Base-by-base conservation (phyloP, 2,888 invertebrate species). In the Minunthozetes semirufus region DNA sequence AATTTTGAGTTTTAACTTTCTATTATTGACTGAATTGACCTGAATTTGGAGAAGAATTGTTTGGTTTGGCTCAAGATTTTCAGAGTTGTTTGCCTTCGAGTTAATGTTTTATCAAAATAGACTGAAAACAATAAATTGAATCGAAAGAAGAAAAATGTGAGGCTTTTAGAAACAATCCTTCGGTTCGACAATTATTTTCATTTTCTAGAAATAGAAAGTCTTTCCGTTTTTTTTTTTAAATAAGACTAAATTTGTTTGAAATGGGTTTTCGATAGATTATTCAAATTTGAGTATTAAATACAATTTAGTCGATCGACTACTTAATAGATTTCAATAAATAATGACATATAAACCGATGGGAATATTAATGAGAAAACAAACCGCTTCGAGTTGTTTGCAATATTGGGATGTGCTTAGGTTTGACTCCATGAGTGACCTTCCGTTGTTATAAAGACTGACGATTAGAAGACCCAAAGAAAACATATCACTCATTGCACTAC, bases 391-490 rank as follows among this genome's bases (percentile, higher is more conserved):
- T 85, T 95, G 95, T 83, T 93, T 95, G 81, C 90, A 84, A 84
- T 97, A 97, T 77, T 90, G 88, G 78, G 92, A 89, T 63, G 90
- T 89, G 80, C 92, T 94, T 84, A 95, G 92, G 82, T 91, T 91
- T 17, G 96, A 91, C 82, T 94, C 93, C 78, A 98, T 90, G 59
- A 98, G 86, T 0, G 93, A 88, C 79, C 89, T 88, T 48, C 98
- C 97, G 77, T 89, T 87, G 85, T 96, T 96, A 85, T 93, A 97
- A 75, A 97, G 88, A 76, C 95, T 88, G 82, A 93, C 93, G 80
- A 98, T 90, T 73, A 95, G 89, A 88, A 98, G 90, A 22, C 97
- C 98, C 79, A 98, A 85, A 0, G 96, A 94, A 84, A 91, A 99
- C 91, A 98, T 96, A 84, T 99, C 98, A 80, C 94, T 94, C 63